A percentile compares a stretch with the other conserved stretches of the same genome.
phyloP scores from a whole-genome alignment of 2,888 invertebrate species.

The Archips crataeganus region DNA sequence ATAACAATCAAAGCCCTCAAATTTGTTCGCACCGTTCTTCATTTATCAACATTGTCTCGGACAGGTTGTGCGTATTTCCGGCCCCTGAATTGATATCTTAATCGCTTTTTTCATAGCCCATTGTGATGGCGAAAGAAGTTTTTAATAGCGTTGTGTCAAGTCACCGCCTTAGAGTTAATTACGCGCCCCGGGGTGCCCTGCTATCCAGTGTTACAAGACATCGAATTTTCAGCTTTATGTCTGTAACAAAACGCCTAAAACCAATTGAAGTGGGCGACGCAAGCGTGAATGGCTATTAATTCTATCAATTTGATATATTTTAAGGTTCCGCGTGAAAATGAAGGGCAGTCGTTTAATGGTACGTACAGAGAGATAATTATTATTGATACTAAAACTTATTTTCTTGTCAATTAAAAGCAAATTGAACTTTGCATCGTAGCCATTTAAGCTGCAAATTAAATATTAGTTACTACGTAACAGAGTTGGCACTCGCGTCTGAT shows the following conservation, averaged over 20 bases:
- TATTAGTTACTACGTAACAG: too few relatives aligned
- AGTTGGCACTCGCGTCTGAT: too few relatives aligned
- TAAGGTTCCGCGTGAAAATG: slow-evolving; percentile 13
- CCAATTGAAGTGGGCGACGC: too few relatives aligned
- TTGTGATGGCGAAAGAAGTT: slow-evolving; percentile 11
- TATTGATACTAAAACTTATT: too few relatives aligned
- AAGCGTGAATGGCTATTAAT: slow-evolving; percentile 23
- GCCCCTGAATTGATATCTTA: slow-evolving; percentile 9
- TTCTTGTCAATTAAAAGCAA: too few relatives aligned
- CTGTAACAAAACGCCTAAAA: background rate
- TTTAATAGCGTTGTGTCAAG: slow-evolving; percentile 34
- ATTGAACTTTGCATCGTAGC: too few relatives aligned
- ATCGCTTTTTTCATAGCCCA: slow-evolving; percentile 19
- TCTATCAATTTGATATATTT: slow-evolving; percentile 29
- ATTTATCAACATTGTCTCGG: background rate
- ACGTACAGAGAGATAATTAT: too few relatives aligned
- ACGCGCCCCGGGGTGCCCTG: slow-evolving; percentile 10
- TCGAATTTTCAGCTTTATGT: background rate
- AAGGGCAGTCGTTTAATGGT: too few relatives aligned
- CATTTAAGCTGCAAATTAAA: too few relatives aligned
- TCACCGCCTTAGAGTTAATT: slow-evolving; percentile 18
- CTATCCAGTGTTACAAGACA: background rate
- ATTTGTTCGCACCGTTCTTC: background rate
- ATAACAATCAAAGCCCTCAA: background rate
- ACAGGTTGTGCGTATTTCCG: background rate